A percentile compares a stretch with the other conserved stretches of the same genome.
These are phyloP conservation scores for Siniperca undulata DNA, from an alignment of 2,797 vertebrate species.

Conservation along the genomic window DNA sequence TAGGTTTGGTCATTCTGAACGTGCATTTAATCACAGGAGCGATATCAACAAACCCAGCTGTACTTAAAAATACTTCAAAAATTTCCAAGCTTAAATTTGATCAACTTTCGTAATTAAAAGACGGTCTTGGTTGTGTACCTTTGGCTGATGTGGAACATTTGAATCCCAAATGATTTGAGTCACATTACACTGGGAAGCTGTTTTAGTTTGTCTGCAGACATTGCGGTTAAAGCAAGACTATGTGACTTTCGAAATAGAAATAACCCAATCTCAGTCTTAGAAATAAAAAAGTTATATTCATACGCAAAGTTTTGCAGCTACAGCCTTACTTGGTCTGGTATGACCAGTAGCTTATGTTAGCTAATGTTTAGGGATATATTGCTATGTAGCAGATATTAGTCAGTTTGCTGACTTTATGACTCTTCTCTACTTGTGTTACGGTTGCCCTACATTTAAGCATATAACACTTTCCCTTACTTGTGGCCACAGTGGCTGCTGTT, in stretches of 20 bases:
- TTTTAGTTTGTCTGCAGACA: background rate
- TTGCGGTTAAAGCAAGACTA: background rate
- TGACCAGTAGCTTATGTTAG: background rate
- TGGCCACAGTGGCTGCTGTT: background rate
- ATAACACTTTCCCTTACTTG: background rate
- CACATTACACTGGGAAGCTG: background rate
- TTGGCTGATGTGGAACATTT: slow-evolving; percentile 8
- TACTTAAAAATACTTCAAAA: background rate
- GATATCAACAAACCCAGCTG: slow-evolving; percentile 43
- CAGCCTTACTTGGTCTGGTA: background rate
- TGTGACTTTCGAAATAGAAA: background rate
- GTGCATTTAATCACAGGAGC: slow-evolving; percentile 31
- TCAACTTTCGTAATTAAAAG: slow-evolving; percentile 27
- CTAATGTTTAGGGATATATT: background rate
- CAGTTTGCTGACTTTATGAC: background rate
- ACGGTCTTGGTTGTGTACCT: background rate
- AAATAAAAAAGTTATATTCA: background rate
- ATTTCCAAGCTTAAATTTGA: background rate
- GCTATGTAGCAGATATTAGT: background rate
- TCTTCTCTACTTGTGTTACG: background rate
- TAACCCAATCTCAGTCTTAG: background rate
- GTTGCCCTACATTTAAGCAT: background rate
- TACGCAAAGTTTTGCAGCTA: background rate
- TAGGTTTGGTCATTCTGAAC: slow-evolving; percentile 14
- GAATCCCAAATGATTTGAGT: background rate